Evolutionary conservation across 2,113 vertebrate genomes (phyloP), one percentile per base, ranked within the genome.

Genomic region (Oreochromis tanganicae): DNA sequence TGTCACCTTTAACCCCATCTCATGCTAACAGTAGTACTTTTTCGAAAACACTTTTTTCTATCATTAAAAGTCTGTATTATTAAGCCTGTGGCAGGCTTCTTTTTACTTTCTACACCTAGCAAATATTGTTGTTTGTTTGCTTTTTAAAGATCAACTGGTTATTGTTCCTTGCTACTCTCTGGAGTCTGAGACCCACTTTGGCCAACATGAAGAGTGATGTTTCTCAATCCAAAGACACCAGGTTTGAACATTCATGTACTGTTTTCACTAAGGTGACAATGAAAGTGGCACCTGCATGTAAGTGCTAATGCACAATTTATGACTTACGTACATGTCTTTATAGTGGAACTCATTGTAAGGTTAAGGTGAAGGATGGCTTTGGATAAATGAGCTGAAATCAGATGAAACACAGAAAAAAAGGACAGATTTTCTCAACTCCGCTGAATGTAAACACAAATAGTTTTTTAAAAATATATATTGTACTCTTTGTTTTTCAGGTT

Each of bases 221-320:
- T 21, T 95, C 95, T 19, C 90, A 96, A 43, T 92, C 92, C 41
- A 95, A 88, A 89, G 93, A 96, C 78, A 95, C 92, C 10, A 94
- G 90, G 96, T 94, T 52, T 85, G 81, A 73, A 14, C 17, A 78
- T 52, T 52, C 46, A 13, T 34, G 46, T 13, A 52, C 27, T 34
- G 46, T 13, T 78, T 78, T 78, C 6, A 52, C 27, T n/a, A 8
- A n/a, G 46, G 46, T 52, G 73, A 34, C 27, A 19, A 32, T 78
- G 3, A 32, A 52, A 78, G 46, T 78, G 46, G 10, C 24, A 52
- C 46, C 27, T 78, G 46, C 1, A 78, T 52, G 46, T 2, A 78
- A 52, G 0, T 50, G 10, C 46, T 32, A 50, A 34, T 50, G 46
- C 1, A 12, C 43, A 78, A 52, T 78, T 78, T 32, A 17, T n/a